Evolutionary conservation across 2,113 vertebrate species (phyloP).

Genomic region (Neotoma lepida): DNA sequence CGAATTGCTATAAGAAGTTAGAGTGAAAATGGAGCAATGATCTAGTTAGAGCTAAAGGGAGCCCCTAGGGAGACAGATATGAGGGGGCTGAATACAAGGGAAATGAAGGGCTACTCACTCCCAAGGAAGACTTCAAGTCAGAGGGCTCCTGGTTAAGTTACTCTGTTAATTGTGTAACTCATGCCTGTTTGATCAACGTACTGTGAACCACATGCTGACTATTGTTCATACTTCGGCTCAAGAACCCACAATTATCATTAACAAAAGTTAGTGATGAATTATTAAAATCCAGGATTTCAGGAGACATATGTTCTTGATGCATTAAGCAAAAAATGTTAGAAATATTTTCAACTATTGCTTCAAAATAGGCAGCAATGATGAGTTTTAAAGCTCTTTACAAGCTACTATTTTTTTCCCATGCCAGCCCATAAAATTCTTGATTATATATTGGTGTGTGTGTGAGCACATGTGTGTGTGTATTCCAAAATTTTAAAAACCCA

Average conservation of each 20-base stretch:
- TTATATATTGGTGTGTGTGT: not conserved
- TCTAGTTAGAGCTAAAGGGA: not conserved
- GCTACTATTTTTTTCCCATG: constrained; percentile 5
- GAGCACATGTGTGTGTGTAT: not conserved
- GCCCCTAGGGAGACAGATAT: no score
- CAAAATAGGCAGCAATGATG: not conserved
- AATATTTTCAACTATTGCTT: not conserved
- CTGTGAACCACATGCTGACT: not conserved
- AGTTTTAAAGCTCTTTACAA: constrained; percentile 25
- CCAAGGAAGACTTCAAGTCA: not conserved
- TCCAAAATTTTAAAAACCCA: constrained; percentile 60
- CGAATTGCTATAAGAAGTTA: not conserved
- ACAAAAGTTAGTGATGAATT: constrained; percentile 37
- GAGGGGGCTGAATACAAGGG: not conserved
- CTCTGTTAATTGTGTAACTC: not conserved
- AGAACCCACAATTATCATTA: constrained; percentile 9
- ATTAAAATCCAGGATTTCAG: constrained; percentile 31
- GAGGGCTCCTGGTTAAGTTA: not conserved
- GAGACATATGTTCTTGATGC: not conserved
- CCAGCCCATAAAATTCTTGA: constrained; percentile 6
- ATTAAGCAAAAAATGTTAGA: constrained; percentile 8
- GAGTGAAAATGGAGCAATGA: not conserved
- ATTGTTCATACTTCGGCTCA: constrained; percentile 21
- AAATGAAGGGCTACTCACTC: not conserved
- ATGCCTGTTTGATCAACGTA: not conserved